Conservation (phyloP, 2,113 vertebrate genomes). For the Bufo bufo region DNA sequence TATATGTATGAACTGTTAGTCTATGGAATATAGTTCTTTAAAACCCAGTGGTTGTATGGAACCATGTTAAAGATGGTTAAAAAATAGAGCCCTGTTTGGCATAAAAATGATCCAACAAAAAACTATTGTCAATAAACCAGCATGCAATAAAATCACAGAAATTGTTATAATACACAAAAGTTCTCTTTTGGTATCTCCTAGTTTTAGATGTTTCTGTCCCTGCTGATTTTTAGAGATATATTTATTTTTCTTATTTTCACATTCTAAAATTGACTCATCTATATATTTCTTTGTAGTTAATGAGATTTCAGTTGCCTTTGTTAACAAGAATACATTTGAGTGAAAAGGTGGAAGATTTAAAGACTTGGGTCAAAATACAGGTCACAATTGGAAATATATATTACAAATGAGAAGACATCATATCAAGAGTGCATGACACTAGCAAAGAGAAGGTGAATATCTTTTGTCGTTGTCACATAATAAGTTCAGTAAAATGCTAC, state of each 20-base stretch:
- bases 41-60: too few relatives aligned
- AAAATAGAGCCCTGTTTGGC: too few relatives aligned
- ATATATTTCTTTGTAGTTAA: background rate
- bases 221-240: background rate
- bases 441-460: background rate
- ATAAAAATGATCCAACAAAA: background rate
- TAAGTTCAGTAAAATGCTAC: background rate
- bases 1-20: too few relatives aligned
- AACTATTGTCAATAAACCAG: background rate
- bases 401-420: conserved; percentile 15
- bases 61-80: too few relatives aligned
- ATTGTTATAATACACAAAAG: background rate
- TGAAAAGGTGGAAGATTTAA: conserved; percentile 21
- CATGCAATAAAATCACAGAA: too few relatives aligned
- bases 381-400: conserved; percentile 16
- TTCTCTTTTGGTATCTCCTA: background rate
- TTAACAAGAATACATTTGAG: conserved; percentile 15
- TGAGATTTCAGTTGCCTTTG: conserved; percentile 4
- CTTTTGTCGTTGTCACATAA: conserved; percentile 17
- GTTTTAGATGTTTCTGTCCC: background rate
- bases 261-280: background rate
- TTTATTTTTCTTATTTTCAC: background rate
- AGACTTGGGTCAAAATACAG: conserved; percentile 6
- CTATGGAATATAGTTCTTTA: too few relatives aligned
- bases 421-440: background rate